phyloP scores from a whole-genome alignment of 2,113 vertebrate genomes.

The Gobius niger region DNA sequence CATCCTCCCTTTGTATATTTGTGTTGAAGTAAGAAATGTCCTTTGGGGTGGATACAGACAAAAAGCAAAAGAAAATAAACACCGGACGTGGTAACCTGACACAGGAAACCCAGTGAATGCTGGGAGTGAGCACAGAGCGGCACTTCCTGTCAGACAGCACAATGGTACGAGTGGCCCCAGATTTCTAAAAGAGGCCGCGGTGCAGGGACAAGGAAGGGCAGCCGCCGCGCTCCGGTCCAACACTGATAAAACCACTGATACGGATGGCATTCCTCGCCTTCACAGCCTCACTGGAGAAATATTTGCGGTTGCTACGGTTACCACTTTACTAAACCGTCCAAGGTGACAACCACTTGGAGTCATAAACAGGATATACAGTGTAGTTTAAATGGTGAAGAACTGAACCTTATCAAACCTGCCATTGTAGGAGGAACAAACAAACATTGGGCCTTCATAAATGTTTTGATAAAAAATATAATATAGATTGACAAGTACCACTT shows the following conservation, averaged over 20 bases:
- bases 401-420: no score
- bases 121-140: conserved; percentile 76
- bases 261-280: conserved; percentile 62
- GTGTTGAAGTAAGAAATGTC: conserved; percentile 58
- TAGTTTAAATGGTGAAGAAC: no score
- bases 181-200: conserved; percentile 70
- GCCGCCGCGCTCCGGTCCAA: conserved; percentile 65
- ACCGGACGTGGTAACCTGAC: conserved; percentile 81
- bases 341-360: not conserved
- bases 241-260: conserved; percentile 75
- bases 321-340: conserved; percentile 43
- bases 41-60: conserved; percentile 71
- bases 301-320: conserved; percentile 62
- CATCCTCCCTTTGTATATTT: conserved; percentile 63
- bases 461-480: no score
- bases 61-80: conserved; percentile 81
- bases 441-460: no score
- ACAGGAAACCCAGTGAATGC: conserved; percentile 83
- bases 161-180: conserved; percentile 75
- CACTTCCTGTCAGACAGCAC: conserved; percentile 80
- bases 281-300: conserved; percentile 48
- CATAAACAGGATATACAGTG: not conserved
- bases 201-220: conserved; percentile 74
- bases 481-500: no score
- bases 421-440: not conserved